Conservation (phyloP, 2,113 vertebrate species). For the Takifugu bimaculatus region DNA sequence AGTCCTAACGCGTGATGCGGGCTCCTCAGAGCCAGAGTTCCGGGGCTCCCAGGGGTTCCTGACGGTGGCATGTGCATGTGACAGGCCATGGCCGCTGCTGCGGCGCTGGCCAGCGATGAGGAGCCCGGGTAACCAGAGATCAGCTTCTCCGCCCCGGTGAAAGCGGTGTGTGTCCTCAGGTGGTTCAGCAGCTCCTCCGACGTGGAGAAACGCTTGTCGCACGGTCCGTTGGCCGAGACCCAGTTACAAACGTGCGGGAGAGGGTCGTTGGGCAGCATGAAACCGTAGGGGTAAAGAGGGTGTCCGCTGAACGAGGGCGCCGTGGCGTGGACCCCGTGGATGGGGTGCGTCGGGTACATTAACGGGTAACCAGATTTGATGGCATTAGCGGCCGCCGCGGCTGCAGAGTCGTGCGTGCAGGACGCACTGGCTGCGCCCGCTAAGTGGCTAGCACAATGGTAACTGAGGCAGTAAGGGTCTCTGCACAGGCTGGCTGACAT, state of each 20-base stretch:
- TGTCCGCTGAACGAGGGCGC: constrained; percentile 91
- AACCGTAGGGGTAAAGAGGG: constrained; percentile 95
- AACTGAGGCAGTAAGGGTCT: constrained; percentile 99
- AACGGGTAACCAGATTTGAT: constrained; percentile 94
- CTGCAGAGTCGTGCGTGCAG: constrained; percentile 85
- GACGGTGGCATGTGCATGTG: constrained; percentile 98
- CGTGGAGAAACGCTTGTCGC: constrained; percentile 96
- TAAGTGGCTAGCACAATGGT: constrained; percentile 97
- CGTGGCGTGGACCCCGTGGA: constrained; percentile 88
- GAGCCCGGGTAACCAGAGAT: constrained; percentile 94
- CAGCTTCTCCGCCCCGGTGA: constrained; percentile 94
- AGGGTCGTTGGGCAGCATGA: constrained; percentile 98
- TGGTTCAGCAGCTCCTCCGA: constrained; percentile 98
- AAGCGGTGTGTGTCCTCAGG: constrained; percentile 98
- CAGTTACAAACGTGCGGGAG: constrained; percentile 97
- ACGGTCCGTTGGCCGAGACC: constrained; percentile 98
- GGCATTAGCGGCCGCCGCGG: constrained; percentile 72
- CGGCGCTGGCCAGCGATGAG: constrained; percentile 90
- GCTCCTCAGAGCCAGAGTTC: constrained; percentile 88
- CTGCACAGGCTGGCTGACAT: constrained; percentile 97
- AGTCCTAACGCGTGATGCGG: constrained; percentile 98
- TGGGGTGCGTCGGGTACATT: constrained; percentile 92
- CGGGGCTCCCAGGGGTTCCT: constrained; percentile 87
- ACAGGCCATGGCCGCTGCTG: constrained; percentile 95
- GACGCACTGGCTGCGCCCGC: constrained; percentile 86